A percentile compares a stretch with the other conserved stretches of the same genome.
Evolutionary conservation across 2,113 vertebrate species (phyloP).

Genomic region (Tonatia bakeri): DNA sequence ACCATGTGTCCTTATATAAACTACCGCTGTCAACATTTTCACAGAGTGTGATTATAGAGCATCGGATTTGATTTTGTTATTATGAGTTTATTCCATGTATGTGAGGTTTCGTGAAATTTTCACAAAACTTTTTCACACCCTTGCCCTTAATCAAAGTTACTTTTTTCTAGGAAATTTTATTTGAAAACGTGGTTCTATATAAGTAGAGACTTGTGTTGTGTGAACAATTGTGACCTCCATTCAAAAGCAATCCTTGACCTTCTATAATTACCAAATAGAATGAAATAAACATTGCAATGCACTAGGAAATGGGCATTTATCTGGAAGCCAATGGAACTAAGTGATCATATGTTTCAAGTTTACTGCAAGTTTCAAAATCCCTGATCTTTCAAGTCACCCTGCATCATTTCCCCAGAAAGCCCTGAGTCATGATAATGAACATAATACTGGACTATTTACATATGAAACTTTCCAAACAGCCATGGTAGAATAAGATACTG

Average conservation of each 20-base stretch:
- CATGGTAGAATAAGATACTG: neutral
- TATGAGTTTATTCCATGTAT: neutral
- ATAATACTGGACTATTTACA: neutral
- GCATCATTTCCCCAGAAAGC: neutral
- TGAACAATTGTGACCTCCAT: conserved; percentile 13
- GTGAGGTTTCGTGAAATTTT: neutral
- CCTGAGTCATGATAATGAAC: neutral
- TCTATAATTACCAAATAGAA: conserved; percentile 20
- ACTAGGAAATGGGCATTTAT: neutral
- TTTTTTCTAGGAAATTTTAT: conserved; percentile 42
- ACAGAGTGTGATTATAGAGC: neutral
- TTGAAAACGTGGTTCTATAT: neutral
- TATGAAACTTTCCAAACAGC: neutral
- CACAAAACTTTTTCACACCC: neutral
- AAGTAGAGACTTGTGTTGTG: neutral
- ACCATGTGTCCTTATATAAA: neutral
- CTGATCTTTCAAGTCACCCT: neutral
- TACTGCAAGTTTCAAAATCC: neutral
- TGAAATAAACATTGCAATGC: neutral
- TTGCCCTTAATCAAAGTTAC: neutral
- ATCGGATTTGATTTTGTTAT: neutral
- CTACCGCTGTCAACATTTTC: neutral
- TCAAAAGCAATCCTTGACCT: conserved; percentile 30
- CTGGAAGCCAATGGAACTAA: neutral
- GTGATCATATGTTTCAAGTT: neutral